A percentile compares a stretch with the other conserved stretches of the same genome.
phyloP scores from a whole-genome alignment of 2,888 invertebrate species.

The Kryphioiulus occultus region DNA sequence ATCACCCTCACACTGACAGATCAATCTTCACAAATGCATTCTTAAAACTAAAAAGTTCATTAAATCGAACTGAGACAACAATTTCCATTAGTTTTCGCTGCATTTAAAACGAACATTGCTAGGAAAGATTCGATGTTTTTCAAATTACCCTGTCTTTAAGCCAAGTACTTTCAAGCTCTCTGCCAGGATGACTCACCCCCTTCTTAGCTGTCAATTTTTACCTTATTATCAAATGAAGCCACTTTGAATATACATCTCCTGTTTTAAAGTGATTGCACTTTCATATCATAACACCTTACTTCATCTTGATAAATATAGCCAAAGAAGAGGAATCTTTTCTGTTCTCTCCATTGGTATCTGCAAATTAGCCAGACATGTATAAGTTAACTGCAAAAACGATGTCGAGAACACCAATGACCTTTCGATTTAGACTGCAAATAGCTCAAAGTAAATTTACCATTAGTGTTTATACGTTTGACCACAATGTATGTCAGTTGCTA shows the following conservation, averaged over 20 bases:
- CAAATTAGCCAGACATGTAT: not conserved
- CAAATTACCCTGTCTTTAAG: not conserved
- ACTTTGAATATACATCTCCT: not conserved
- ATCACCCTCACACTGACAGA: not conserved
- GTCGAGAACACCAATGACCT: no score
- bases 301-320: not conserved
- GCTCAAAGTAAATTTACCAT: not conserved
- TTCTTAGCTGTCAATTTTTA: not conserved
- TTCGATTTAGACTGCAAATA: not conserved
- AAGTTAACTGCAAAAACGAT: no score
- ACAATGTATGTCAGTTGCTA: conserved; percentile 41
- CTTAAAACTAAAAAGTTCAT: not conserved
- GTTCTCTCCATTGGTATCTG: not conserved
- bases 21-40: not conserved
- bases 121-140: not conserved
- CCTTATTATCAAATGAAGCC: not conserved
- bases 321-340: not conserved
- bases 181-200: not conserved
- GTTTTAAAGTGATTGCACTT: not conserved
- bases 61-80: not conserved
- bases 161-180: not conserved
- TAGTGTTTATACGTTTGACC: not conserved
- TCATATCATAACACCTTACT: not conserved
- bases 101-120: not conserved
- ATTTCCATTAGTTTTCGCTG: not conserved